A percentile compares a stretch with the other conserved stretches of the same genome.
Evolutionary conservation across 2,888 invertebrate species (phyloP).

Genomic region (Apotomis betuletana): DNA sequence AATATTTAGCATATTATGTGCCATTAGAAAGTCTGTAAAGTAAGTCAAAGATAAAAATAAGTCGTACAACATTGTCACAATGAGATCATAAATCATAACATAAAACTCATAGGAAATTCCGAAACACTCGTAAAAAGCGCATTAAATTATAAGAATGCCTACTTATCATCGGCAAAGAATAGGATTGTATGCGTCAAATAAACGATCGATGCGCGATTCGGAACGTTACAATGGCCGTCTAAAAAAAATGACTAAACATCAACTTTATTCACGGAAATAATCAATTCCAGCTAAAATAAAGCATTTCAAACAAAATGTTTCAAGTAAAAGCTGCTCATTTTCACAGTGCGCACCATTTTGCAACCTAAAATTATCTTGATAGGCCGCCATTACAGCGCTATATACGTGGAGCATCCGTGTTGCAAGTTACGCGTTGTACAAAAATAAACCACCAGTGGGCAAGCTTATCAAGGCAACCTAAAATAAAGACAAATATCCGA

Average conservation of each 20-base stretch:
- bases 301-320: constrained; percentile 51
- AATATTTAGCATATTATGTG: no score
- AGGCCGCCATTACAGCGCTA: constrained; percentile 53
- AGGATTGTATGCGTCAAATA: neutral
- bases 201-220: constrained; percentile 48
- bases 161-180: constrained; percentile 26
- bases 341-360: constrained; percentile 55
- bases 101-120: constrained; percentile 20
- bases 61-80: neutral
- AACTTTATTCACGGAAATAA: constrained; percentile 40
- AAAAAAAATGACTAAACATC: constrained; percentile 42
- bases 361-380: constrained; percentile 43
- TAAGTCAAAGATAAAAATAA: constrained; percentile 3
- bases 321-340: constrained; percentile 55
- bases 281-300: constrained; percentile 43
- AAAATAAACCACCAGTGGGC: constrained; percentile 69
- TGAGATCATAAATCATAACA: neutral
- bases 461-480: constrained; percentile 52
- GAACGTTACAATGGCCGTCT: constrained; percentile 55
- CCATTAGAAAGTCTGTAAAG: neutral
- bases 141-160: constrained; percentile 34
- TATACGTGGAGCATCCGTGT: constrained; percentile 59
- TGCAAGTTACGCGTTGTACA: constrained; percentile 56
- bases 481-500: constrained; percentile 64
- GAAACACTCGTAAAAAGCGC: constrained; percentile 31